Conservation (phyloP, 2,113 vertebrate genomes). For the Phyllostomus hastatus region DNA sequence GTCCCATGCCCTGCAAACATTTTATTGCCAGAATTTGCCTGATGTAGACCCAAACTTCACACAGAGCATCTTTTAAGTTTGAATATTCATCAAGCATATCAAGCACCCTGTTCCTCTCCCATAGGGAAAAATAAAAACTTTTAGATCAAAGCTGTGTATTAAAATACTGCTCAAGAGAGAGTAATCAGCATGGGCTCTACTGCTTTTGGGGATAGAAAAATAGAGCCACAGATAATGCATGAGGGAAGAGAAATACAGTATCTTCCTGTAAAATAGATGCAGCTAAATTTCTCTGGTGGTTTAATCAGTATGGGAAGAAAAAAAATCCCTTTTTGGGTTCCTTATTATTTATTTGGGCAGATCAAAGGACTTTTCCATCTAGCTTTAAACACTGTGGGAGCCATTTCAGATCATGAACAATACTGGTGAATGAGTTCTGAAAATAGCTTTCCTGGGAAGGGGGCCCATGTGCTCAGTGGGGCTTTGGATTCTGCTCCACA, state of each 20-base stretch:
- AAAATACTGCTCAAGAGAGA: conserved; percentile 7
- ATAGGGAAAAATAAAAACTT: neutral
- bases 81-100: neutral
- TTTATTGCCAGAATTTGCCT: conserved; percentile 4
- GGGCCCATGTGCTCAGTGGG: conserved; percentile 62
- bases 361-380: conserved; percentile 83
- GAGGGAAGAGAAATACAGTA: neutral
- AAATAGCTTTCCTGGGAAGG: conserved; percentile 78
- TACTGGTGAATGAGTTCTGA: conserved; percentile 80
- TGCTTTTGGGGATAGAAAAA: neutral
- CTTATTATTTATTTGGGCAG: conserved; percentile 84
- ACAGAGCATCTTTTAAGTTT: neutral
- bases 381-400: conserved; percentile 82
- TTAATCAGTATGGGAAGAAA: conserved; percentile 54
- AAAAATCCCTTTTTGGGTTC: conserved; percentile 69
- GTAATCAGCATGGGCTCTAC: neutral
- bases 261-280: conserved; percentile 33
- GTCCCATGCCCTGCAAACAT: neutral
- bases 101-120: neutral
- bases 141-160: neutral
- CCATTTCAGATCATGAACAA: conserved; percentile 83
- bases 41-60: neutral
- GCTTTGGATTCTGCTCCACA: conserved; percentile 60
- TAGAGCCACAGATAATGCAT: conserved; percentile 3
- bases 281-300: conserved; percentile 40